Evolutionary conservation across 1,140 invertebrate species (phyloP).

Genomic region (Aphelinus atriplicis): DNA sequence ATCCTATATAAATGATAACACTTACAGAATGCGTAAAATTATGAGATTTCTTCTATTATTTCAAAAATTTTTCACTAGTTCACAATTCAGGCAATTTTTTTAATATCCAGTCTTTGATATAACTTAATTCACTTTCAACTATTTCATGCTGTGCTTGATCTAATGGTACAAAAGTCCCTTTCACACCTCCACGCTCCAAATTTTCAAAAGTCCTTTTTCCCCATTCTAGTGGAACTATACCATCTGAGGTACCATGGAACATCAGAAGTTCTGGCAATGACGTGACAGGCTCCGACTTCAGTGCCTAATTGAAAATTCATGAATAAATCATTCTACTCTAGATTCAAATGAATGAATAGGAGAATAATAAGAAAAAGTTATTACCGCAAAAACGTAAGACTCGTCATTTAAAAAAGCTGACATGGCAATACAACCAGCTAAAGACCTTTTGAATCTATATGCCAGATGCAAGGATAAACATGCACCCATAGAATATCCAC

Average conservation of each 20-base stretch:
- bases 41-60: neutral
- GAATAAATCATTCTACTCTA: neutral
- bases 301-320: no score
- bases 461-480: slow-evolving; percentile 74
- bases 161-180: slow-evolving; percentile 64
- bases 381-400: slow-evolving; percentile 72
- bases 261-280: slow-evolving; percentile 53
- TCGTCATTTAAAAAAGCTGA: slow-evolving; percentile 78
- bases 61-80: neutral
- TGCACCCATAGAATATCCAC: slow-evolving; percentile 84
- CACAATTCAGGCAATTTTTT: slow-evolving; percentile 37
- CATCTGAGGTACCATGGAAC: slow-evolving; percentile 64
- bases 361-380: neutral
- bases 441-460: slow-evolving; percentile 69
- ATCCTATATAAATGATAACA: neutral
- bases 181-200: slow-evolving; percentile 63
- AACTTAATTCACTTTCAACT: slow-evolving; percentile 61
- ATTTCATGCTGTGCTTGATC: slow-evolving; percentile 69
- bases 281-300: no score
- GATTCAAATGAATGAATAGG: neutral
- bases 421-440: slow-evolving; percentile 76
- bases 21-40: neutral
- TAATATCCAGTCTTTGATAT: slow-evolving; percentile 45
- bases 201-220: slow-evolving; percentile 65
- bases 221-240: slow-evolving; percentile 68